Evolutionary conservation across 2,113 vertebrate species (phyloP).

Genomic region (Mellivora capensis): DNA sequence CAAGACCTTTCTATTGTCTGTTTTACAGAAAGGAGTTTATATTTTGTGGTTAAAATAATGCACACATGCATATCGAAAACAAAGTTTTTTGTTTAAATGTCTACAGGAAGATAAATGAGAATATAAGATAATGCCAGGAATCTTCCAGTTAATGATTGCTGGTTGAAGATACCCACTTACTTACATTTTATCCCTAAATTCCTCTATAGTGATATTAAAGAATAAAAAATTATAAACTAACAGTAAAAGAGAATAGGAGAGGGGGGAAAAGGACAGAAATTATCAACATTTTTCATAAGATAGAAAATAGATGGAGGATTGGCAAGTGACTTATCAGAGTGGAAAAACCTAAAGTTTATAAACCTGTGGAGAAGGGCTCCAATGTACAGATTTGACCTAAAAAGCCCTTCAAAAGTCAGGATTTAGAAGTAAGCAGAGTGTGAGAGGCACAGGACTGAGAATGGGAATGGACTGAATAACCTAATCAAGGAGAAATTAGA

Average conservation of each 20-base stretch:
- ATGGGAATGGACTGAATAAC: neutral
- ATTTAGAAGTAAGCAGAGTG: neutral
- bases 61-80: neutral
- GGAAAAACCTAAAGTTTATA: neutral
- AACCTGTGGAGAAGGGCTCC: neutral
- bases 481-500: neutral
- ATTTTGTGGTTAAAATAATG: neutral
- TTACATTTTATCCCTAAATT: neutral
- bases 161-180: neutral
- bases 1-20: neutral
- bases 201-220: neutral
- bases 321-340: neutral
- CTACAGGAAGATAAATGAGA: neutral
- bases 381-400: neutral
- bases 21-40: slow-evolving; percentile 17
- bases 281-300: neutral
- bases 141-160: neutral
- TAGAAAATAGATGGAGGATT: neutral
- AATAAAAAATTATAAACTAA: neutral
- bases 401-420: neutral
- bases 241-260: neutral
- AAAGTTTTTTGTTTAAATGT: neutral
- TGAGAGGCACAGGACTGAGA: neutral
- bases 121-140: neutral
- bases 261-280: neutral